phyloP scores from a whole-genome alignment of 1,140 invertebrate species.

The Goniozus legneri region DNA sequence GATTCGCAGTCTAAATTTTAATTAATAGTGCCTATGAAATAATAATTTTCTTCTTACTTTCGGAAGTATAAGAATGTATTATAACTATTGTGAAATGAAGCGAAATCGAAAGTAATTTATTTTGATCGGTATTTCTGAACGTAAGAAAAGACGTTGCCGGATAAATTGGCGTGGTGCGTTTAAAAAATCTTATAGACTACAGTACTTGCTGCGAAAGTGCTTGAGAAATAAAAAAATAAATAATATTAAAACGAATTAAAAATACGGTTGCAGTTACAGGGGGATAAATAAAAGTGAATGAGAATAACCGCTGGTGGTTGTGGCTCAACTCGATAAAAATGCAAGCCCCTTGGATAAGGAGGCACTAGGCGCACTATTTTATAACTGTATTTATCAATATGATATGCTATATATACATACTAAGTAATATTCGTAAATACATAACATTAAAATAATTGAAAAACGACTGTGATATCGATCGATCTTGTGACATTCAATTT shows the following conservation, averaged over 20 bases:
- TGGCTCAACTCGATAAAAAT: conserved; percentile 20
- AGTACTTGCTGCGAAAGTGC: conserved; percentile 18
- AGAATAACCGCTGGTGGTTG: conserved; percentile 13
- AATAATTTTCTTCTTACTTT: conserved; percentile 18
- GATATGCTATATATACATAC: conserved; percentile 43
- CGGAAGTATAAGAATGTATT: conserved; percentile 8
- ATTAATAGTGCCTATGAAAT: conserved; percentile 5
- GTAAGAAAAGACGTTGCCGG: conserved; percentile 33
- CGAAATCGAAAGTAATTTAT: neutral
- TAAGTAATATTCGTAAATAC: conserved; percentile 48
- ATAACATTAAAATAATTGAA: conserved; percentile 48
- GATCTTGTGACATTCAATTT: conserved; percentile 55
- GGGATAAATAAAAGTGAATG: conserved; percentile 21
- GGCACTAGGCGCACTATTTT: conserved; percentile 42
- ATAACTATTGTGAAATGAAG: too few relatives aligned
- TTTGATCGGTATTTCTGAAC: conserved; percentile 28
- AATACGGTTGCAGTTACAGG: conserved; percentile 52
- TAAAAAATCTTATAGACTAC: conserved; percentile 17
- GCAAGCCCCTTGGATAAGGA: conserved; percentile 18
- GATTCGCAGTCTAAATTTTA: too few relatives aligned
- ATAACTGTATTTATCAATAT: conserved; percentile 50
- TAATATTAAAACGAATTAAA: conserved; percentile 23
- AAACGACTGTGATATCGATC: conserved; percentile 56
- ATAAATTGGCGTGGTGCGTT: conserved; percentile 20
- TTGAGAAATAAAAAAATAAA: conserved; percentile 12